Base-by-base conservation (phyloP, 2,888 invertebrate genomes). In the Apamea monoglypha region DNA sequence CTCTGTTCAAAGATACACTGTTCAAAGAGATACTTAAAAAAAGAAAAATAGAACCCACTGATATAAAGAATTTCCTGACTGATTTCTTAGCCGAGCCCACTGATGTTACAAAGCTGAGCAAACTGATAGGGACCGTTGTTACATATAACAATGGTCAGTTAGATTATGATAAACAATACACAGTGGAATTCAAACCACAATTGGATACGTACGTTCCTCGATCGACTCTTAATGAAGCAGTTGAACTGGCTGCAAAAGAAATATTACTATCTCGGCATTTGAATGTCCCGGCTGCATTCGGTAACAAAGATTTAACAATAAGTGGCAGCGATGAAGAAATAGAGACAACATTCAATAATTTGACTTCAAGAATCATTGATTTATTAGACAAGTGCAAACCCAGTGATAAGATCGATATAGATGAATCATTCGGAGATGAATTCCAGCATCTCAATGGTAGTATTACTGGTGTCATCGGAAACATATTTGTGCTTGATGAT, bases 231-330 rank as follows among this genome's bases (percentile, higher is more conserved):
- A 50, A 79, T 0, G 44, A 82, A 82, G 83, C 84, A 4, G 64
- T 82, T 21, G 66, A 70, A 75, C n/a, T 76, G 10, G 76, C 68
- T 44, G 83, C 81, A 25, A 64, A 5, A 71, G 59, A 59, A 40
- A 80, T 78, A 44, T 63, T 88, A 73, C 8, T 7, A 18, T 25
- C n/a, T 21, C 12, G 36, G 7, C 6, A 56, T 25, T 71, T 86
- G 6, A 87, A 82, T 74, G 81, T 88, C 0, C 88, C 87, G 2
- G 18, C 59, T 32, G n/a, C 74, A 5, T 88, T 88, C 47, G 88
- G 88, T 14, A 88, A 88, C 56, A 66, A 47, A n/a, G 87, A 88
- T 64, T 64, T 88, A 61, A 76, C 72, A 25, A 14, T 88, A 25
- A 64, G 76, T 12, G 78, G 85, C 6, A 73, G 16, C 14, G 32